Conservation (phyloP, 2,888 invertebrate species). For the Sussaba pulchella region DNA sequence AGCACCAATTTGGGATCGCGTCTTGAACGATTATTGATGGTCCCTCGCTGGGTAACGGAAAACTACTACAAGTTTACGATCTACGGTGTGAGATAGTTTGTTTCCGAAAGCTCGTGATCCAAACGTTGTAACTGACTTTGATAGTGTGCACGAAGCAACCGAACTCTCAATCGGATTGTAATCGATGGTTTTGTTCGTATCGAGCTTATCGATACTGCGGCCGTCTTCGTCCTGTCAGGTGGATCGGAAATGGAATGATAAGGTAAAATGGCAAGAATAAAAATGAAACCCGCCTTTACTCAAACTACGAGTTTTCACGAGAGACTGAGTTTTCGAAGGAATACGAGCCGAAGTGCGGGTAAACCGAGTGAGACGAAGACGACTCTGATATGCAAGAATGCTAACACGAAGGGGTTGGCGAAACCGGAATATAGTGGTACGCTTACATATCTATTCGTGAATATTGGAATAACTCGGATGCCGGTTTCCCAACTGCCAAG, state of each 20-base stretch:
- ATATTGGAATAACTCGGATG: slow-evolving; percentile 81
- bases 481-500: slow-evolving; percentile 66
- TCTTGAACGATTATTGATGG: background rate
- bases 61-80: no score
- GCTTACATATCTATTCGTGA: slow-evolving; percentile 78
- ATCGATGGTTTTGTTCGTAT: background rate
- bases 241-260: slow-evolving; percentile 33
- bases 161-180: slow-evolving; percentile 3
- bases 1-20: background rate
- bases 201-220: background rate
- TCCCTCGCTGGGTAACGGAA: no score
- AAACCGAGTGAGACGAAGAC: slow-evolving; percentile 20
- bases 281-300: slow-evolving; percentile 35
- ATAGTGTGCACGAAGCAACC: no score
- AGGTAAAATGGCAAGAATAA: slow-evolving; percentile 31
- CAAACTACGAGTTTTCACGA: slow-evolving; percentile 29
- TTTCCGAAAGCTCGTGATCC: no score
- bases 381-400: slow-evolving; percentile 54
- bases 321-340: slow-evolving; percentile 19
- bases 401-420: slow-evolving; percentile 41
- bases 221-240: slow-evolving; percentile 14
- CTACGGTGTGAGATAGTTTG: no score
- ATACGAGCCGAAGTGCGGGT: background rate
- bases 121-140: no score
- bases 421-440: slow-evolving; percentile 55